Evolutionary conservation across 2,113 vertebrate genomes (phyloP).

Genomic region (Colaptes auratus): DNA sequence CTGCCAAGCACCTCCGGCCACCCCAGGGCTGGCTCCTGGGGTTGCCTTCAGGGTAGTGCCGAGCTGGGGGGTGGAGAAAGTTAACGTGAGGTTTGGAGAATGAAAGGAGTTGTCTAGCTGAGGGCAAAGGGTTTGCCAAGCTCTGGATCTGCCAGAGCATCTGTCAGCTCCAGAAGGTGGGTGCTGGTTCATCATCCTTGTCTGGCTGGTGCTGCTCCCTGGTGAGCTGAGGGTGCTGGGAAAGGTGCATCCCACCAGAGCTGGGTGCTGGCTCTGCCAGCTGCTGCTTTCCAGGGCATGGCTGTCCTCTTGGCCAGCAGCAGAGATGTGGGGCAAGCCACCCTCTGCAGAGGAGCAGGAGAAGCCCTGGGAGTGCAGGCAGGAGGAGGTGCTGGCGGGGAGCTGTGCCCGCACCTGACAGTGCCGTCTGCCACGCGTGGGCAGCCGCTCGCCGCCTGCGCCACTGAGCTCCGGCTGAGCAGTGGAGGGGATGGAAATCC

Average conservation of each 20-base stretch:
- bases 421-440: neutral
- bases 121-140: neutral
- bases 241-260: too few species aligned
- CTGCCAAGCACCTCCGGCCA: fast-evolving
- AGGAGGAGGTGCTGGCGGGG: neutral
- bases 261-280: fast-evolving
- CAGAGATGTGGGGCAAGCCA: neutral
- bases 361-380: too few species aligned
- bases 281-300: fast-evolving
- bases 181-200: fast-evolving
- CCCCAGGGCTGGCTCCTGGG: fast-evolving
- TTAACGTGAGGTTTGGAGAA: fast-evolving
- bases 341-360: neutral
- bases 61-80: too few species aligned
- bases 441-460: neutral
- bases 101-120: fast-evolving
- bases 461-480: neutral
- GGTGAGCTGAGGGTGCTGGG: neutral
- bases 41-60: neutral
- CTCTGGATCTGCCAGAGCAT: neutral
- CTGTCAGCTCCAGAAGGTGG: fast-evolving
- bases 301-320: neutral
- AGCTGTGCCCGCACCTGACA: neutral
- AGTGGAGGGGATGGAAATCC: neutral
- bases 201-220: neutral